Base-by-base conservation (phyloP, 2,113 vertebrate species). In the Psettodes erumei region DNA sequence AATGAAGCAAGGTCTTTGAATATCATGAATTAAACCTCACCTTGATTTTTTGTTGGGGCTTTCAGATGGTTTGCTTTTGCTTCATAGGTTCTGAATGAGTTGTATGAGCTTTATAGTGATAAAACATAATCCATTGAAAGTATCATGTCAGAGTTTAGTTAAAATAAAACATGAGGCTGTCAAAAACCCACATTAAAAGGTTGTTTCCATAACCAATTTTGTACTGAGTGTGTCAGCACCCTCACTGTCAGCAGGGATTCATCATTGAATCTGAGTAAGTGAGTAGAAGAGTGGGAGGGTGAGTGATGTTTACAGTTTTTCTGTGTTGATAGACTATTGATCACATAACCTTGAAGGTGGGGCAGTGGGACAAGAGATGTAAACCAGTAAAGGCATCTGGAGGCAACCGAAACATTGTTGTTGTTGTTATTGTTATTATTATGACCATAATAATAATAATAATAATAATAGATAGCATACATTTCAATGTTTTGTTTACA, bases 401-500 rank as follows among this genome's bases (percentile, higher is more conserved):
- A 54, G 47, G 37, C 27, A 55, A 11, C 19, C 30, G 42, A 64
- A 66, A 64, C 7, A 6, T 53, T 71, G 33, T 33, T 30, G 27
- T 58, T 58, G n/a, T n/a, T n/a, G n/a, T n/a, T n/a, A n/a, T n/a
- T n/a, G n/a, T n/a, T n/a, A n/a, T n/a, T n/a, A n/a, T n/a, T n/a
- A n/a, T n/a, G n/a, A n/a, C n/a, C n/a, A n/a, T n/a, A n/a, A n/a
- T n/a, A n/a, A n/a, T n/a, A n/a, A n/a, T n/a, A n/a, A n/a, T n/a
- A n/a, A n/a, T n/a, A n/a, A n/a, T n/a, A n/a, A n/a, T 37, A 4
- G 15, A 13, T 35, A 35, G 27, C 53, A 27, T 8, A 50, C 56
- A 42, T 71, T 37, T 71, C 6, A 55, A 61, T 54, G 58, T 27
- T 78, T 64, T 69, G 48, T 79, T 62, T 53, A 53, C 60, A 33